A percentile compares a stretch with the other conserved stretches of the same genome.
phyloP scores from a whole-genome alignment of 2,797 vertebrate genomes.

The Eulemur rubriventer region DNA sequence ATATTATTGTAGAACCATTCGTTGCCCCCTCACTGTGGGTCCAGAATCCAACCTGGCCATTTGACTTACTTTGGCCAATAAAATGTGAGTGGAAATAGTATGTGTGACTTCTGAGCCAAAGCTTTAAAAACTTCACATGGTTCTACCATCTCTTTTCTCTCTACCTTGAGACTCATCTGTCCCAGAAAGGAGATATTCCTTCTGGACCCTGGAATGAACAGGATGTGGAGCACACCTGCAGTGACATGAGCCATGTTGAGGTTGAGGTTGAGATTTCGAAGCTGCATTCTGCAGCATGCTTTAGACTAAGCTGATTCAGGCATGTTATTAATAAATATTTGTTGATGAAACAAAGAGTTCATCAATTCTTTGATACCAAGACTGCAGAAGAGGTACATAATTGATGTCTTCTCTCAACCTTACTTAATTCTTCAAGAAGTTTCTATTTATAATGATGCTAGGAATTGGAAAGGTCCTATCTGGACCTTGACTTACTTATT shows the following conservation, averaged over 20 bases:
- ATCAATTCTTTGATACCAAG: not conserved
- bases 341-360: not conserved
- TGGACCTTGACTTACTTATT: not conserved
- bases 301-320: not conserved
- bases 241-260: not conserved
- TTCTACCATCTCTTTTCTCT: not conserved
- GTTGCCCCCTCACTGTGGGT: not conserved
- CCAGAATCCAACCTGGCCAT: not conserved
- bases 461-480: not conserved
- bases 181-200: not conserved
- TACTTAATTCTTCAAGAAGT: not conserved
- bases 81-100: not conserved
- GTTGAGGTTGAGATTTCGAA: not conserved
- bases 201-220: not conserved
- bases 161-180: not conserved
- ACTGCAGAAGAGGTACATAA: not conserved
- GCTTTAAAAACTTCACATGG: not conserved
- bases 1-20: not conserved
- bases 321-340: not conserved
- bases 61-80: not conserved
- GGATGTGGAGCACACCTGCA: not conserved
- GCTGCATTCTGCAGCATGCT: not conserved
- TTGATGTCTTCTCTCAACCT: not conserved
- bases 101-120: not conserved
- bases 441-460: not conserved